A percentile compares a stretch with the other conserved stretches of the same genome.
Evolutionary conservation across 2,888 invertebrate species (phyloP).

Genomic region (Barypeithes pellucidus): DNA sequence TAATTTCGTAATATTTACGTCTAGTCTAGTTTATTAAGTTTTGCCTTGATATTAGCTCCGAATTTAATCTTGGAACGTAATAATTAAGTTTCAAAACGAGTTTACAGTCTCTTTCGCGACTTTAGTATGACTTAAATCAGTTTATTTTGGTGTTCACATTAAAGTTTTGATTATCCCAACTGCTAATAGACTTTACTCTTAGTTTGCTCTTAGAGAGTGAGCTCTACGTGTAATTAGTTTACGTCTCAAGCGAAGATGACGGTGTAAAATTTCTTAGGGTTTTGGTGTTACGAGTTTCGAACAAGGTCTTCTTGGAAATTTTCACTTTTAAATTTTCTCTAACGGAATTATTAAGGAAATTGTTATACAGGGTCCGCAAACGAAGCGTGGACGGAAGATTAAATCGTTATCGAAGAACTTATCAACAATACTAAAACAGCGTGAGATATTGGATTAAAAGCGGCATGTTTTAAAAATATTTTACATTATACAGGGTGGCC

Average conservation of each 20-base stretch:
- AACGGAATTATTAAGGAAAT: too few species aligned
- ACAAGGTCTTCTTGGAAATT: conserved; percentile 1
- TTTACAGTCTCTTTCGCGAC: conserved; percentile 1
- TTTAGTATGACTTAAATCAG: conserved; percentile 31
- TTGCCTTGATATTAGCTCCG: neutral
- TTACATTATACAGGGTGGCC: too few species aligned
- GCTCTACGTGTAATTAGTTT: conserved; percentile 22
- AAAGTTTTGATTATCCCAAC: conserved; percentile 38
- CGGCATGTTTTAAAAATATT: too few species aligned
- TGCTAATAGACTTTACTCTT: conserved; percentile 32
- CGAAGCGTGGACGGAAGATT: too few species aligned
- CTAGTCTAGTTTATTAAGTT: neutral
- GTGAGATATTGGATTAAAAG: too few species aligned
- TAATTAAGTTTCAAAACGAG: conserved; percentile 17
- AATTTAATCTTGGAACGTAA: conserved; percentile 3
- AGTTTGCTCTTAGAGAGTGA: conserved; percentile 14
- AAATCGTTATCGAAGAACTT: too few species aligned
- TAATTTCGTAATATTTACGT: too few species aligned
- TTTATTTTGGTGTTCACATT: conserved; percentile 40
- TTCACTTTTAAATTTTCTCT: too few species aligned
- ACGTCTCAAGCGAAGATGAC: neutral
- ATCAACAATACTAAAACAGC: too few species aligned
- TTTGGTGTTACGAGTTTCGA: neutral
- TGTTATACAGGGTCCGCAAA: too few species aligned
- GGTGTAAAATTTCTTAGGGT: conserved; percentile 14